Evolutionary conservation across 2,797 vertebrate genomes (phyloP).

Genomic region (Falco biarmicus): DNA sequence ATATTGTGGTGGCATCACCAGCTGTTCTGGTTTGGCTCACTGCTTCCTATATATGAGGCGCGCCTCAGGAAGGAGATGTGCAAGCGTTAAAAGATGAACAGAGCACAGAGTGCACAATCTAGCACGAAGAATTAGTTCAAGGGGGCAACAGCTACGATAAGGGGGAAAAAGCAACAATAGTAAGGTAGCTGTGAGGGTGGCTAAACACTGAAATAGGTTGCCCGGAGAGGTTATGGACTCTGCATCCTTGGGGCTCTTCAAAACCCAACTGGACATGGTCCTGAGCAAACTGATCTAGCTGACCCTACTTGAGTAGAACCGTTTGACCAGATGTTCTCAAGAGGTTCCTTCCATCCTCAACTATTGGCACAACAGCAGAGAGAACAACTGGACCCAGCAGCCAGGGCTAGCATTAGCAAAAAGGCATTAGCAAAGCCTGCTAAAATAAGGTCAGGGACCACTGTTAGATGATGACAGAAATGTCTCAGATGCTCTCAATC

Average conservation of each 20-base stretch:
- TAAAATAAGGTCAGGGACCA: neutral
- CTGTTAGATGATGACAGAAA: neutral
- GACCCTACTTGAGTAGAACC: neutral
- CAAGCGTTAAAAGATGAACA: neutral
- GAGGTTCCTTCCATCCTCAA: neutral
- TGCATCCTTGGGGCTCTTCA: neutral
- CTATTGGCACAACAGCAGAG: neutral
- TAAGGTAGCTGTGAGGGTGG: neutral
- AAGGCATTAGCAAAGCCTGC: neutral
- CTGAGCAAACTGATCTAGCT: neutral
- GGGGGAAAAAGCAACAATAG: neutral
- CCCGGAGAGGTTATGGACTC: neutral
- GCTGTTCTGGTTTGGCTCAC: neutral
- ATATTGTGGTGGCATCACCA: neutral
- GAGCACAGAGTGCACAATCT: neutral
- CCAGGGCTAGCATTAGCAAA: neutral
- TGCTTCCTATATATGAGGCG: neutral
- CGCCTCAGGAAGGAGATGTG: neutral
- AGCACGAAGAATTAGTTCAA: neutral
- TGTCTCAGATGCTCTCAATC: neutral
- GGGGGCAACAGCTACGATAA: neutral
- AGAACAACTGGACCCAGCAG: neutral
- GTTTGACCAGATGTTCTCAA: neutral
- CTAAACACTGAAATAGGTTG: neutral
- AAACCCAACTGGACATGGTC: neutral